These are phyloP conservation scores for Nemurella pictetii DNA, from an alignment of 2,888 invertebrate genomes.

Conservation along the genomic window DNA sequence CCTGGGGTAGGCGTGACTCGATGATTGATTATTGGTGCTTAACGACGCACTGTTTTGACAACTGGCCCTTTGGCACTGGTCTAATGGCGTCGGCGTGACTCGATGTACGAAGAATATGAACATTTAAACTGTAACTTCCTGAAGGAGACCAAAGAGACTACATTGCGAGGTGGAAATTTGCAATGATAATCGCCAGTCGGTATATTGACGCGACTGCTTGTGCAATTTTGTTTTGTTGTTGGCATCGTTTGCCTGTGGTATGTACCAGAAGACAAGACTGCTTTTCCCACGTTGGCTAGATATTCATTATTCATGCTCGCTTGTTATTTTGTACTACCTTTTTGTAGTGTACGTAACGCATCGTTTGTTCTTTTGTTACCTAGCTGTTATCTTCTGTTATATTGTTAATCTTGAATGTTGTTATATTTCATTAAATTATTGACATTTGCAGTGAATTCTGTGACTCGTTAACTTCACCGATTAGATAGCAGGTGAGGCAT, in stretches of 20 bases:
- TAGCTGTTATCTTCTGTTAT: background rate
- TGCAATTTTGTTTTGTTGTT: background rate
- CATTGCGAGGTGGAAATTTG: background rate
- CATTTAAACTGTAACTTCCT: background rate
- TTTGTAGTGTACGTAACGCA: background rate
- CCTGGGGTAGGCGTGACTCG: background rate
- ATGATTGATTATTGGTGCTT: no score
- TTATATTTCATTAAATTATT: background rate
- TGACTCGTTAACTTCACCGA: no score
- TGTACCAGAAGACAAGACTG: background rate
- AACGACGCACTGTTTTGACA: no score
- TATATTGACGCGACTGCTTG: background rate
- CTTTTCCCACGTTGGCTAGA: background rate
- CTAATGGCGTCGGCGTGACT: background rate
- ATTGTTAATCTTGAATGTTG: background rate
- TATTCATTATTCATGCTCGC: background rate
- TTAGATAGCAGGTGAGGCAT: no score
- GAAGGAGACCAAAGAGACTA: constrained; percentile 20
- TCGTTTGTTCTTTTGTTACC: background rate
- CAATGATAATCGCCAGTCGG: background rate
- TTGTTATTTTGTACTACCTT: background rate
- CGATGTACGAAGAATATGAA: background rate
- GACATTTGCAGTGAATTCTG: background rate
- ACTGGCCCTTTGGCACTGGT: no score
- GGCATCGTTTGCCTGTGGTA: background rate